Conservation (phyloP, 2,113 vertebrate species). For the Rhodinocichla rosea region DNA sequence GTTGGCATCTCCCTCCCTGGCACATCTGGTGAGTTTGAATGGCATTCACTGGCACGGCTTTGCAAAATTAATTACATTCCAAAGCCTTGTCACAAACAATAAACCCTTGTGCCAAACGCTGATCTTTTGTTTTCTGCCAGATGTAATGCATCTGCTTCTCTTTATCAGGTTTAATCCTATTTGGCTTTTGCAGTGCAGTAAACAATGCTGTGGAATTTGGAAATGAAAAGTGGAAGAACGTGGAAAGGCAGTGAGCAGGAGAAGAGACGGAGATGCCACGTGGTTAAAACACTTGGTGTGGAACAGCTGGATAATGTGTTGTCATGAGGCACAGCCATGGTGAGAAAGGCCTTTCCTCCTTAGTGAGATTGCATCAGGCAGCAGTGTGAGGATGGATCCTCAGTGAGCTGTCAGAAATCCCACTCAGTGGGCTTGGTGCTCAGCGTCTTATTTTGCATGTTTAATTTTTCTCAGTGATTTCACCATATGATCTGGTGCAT, state of each 20-base stretch:
- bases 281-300: not conserved
- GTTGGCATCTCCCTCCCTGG: slow-evolving; percentile 39
- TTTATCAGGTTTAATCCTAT: slow-evolving; percentile 60
- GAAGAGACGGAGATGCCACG: not conserved
- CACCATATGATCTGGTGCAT: rapidly evolving
- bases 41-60: slow-evolving; percentile 42
- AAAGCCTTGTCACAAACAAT: slow-evolving; percentile 65
- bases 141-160: slow-evolving; percentile 61
- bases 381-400: not conserved
- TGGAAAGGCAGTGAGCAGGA: not conserved
- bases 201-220: slow-evolving; percentile 16
- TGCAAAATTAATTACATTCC: slow-evolving; percentile 70
- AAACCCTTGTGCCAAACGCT: slow-evolving; percentile 42
- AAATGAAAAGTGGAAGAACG: slow-evolving; percentile 21
- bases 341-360: not conserved
- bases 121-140: slow-evolving; percentile 54
- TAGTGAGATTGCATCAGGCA: not conserved
- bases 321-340: not conserved
- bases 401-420: not conserved
- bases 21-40: slow-evolving; percentile 60
- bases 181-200: slow-evolving; percentile 7
- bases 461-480: not conserved
- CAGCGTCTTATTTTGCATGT: not conserved
- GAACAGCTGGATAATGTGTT: not conserved
- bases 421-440: not conserved